Evolutionary conservation across 2,113 vertebrate genomes (phyloP).

Genomic region (Danionella cerebrum): DNA sequence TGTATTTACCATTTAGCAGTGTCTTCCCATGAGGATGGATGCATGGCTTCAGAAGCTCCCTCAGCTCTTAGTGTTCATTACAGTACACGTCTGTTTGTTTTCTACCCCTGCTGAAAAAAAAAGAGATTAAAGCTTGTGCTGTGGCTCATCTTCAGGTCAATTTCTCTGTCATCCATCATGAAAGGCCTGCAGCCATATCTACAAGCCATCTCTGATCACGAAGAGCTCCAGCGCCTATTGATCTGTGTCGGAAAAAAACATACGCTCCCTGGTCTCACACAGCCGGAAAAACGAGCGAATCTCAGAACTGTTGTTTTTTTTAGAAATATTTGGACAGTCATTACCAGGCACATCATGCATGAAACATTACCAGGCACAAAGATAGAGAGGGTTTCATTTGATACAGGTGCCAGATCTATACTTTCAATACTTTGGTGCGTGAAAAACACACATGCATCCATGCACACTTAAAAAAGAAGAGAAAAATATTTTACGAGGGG

Average conservation of each 20-base stretch:
- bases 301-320: too few relatives aligned
- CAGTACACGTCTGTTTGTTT: neutral
- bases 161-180: slow-evolving; percentile 30
- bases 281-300: neutral
- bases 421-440: too few relatives aligned
- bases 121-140: slow-evolving; percentile 11
- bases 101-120: neutral
- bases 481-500: too few relatives aligned
- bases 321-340: too few relatives aligned
- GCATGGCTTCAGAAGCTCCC: neutral
- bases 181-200: slow-evolving; percentile 30
- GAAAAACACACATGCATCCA: too few relatives aligned
- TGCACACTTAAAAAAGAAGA: too few relatives aligned
- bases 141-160: slow-evolving; percentile 30
- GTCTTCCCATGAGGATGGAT: neutral
- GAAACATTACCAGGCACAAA: too few relatives aligned
- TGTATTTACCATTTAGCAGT: too few relatives aligned
- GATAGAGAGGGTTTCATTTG: too few relatives aligned
- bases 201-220: slow-evolving; percentile 30
- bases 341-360: too few relatives aligned
- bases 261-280: slow-evolving; percentile 5
- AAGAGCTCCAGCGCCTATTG: slow-evolving; percentile 31
- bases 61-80: neutral
- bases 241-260: slow-evolving; percentile 35
- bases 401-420: too few relatives aligned